Evolutionary conservation across 2,797 vertebrate genomes (phyloP).

Genomic region (Amazona ochrocephala): DNA sequence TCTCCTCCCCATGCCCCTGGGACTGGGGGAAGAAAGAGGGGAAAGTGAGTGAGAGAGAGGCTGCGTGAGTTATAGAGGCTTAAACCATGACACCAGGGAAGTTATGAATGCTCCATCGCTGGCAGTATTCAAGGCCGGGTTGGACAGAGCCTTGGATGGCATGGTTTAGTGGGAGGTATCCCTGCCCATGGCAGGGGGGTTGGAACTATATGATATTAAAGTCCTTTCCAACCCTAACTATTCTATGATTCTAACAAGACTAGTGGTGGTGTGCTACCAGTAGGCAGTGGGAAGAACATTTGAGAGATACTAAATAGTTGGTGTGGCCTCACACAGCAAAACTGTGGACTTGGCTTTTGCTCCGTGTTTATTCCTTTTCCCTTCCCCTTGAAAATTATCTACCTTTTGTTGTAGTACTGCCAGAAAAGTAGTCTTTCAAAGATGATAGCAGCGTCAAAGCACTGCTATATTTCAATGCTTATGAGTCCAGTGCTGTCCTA

Average conservation of each 20-base stretch:
- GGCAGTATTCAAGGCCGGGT: no score
- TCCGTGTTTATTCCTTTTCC: neutral
- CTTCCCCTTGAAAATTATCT: neutral
- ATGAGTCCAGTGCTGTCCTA: neutral
- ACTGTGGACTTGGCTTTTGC: neutral
- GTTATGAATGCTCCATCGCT: no score
- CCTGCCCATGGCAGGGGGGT: no score
- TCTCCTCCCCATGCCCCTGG: no score
- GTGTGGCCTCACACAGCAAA: neutral
- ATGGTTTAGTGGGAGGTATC: no score
- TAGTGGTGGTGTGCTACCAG: neutral
- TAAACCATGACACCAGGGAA: no score
- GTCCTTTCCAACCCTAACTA: no score
- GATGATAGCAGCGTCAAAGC: neutral
- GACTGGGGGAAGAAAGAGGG: no score
- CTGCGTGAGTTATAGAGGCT: no score
- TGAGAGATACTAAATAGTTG: neutral
- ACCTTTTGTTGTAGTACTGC: neutral
- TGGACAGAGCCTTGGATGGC: no score
- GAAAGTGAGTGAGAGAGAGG: no score
- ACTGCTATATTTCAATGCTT: neutral
- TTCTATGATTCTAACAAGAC: neutral
- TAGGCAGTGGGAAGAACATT: neutral
- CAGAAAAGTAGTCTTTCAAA: neutral
- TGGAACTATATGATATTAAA: no score